Conservation (phyloP, 2,113 vertebrate species). For the Prunella himalayana region DNA sequence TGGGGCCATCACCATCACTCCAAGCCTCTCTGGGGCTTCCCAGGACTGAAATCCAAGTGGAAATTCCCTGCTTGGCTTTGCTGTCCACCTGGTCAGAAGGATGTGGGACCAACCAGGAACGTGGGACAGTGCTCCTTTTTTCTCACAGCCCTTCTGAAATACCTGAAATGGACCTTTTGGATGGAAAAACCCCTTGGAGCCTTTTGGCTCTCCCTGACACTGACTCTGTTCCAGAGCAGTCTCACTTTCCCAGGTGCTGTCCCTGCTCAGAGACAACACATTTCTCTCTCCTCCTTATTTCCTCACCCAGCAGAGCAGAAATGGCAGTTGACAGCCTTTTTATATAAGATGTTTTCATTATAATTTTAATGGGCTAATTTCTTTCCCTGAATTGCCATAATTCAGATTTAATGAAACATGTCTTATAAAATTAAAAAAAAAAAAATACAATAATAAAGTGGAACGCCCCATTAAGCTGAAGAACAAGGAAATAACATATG, state of each 20-base stretch:
- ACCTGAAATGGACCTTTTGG: neutral
- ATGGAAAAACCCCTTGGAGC: neutral
- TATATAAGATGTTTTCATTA: constrained; percentile 53
- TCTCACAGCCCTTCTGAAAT: neutral
- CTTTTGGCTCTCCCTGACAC: neutral
- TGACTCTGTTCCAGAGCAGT: neutral
- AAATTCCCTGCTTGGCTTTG: neutral
- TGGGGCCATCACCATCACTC: fast-evolving
- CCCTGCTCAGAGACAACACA: neutral
- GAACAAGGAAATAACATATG: constrained; percentile 56
- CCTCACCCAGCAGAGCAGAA: constrained; percentile 23
- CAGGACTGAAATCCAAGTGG: neutral
- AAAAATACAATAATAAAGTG: constrained; percentile 42
- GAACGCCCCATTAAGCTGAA: constrained; percentile 48
- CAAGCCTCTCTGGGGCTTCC: neutral
- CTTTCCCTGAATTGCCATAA: constrained; percentile 57
- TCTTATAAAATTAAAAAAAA: constrained; percentile 54
- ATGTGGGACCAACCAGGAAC: neutral
- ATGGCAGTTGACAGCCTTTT: constrained; percentile 20
- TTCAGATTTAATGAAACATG: constrained; percentile 70
- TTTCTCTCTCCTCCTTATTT: neutral
- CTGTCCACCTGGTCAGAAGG: neutral
- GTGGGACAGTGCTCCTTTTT: neutral
- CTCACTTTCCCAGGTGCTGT: neutral
- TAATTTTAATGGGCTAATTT: constrained; percentile 67